Evolutionary conservation across 92 coral and sea anemone genomes (phyloP).

Genomic region (Porites divaricata): DNA sequence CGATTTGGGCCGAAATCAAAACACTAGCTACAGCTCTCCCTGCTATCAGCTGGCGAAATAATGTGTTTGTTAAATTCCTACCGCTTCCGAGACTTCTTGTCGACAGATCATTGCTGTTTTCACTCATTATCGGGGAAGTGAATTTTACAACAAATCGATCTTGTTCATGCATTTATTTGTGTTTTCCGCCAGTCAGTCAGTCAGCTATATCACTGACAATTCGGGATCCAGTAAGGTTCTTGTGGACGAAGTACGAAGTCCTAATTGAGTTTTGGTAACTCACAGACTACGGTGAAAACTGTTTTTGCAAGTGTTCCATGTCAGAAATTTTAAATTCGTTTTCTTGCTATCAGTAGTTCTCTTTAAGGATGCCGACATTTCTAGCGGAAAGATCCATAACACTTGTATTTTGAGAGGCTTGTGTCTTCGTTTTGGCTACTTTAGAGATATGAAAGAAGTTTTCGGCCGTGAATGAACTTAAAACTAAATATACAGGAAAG

Average conservation of each 20-base stretch:
- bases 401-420: slow-evolving; percentile 32
- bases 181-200: not conserved
- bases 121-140: slow-evolving; percentile 41
- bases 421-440: not conserved
- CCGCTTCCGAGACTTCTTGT: slow-evolving; percentile 34
- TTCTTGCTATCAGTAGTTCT: not conserved
- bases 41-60: slow-evolving; percentile 19
- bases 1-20: slow-evolving; percentile 45
- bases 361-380: slow-evolving; percentile 1
- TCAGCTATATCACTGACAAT: no score
- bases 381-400: slow-evolving; percentile 24
- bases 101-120: slow-evolving; percentile 34
- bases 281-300: not conserved
- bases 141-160: slow-evolving; percentile 19
- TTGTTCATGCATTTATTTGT: slow-evolving; percentile 1
- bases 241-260: no score
- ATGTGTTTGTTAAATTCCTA: slow-evolving; percentile 26
- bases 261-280: no score
- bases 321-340: not conserved
- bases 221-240: no score
- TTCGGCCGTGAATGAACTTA: slow-evolving; percentile 23
- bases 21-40: slow-evolving; percentile 18
- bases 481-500: not conserved
- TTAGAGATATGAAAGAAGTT: slow-evolving; percentile 28
- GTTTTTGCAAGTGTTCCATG: not conserved